A percentile compares a stretch with the other conserved stretches of the same genome.
Evolutionary conservation across 35 echinoderm and acorn worm species (phyloP).

Genomic region (Heliocidaris tuberculata): DNA sequence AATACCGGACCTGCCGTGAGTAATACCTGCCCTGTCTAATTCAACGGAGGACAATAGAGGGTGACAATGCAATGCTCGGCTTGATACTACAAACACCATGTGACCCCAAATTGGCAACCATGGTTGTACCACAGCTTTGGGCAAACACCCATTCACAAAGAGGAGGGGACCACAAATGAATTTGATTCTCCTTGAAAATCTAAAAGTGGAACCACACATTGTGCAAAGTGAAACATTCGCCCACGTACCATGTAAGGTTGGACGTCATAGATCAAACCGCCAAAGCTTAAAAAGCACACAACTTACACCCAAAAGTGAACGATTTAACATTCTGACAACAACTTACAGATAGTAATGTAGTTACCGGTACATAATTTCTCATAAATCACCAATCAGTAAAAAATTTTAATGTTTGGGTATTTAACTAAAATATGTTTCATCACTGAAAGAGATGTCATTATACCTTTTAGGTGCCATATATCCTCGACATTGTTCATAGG

Average conservation of each 20-base stretch:
- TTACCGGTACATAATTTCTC: no score
- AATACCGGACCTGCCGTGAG: not conserved
- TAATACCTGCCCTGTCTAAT: not conserved
- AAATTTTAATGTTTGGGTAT: no score
- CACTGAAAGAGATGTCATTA: no score
- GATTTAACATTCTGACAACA: no score
- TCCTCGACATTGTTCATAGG: no score
- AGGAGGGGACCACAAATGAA: not conserved
- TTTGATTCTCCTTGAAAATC: not conserved
- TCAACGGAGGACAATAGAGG: not conserved
- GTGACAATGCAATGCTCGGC: not conserved
- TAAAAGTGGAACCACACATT: not conserved
- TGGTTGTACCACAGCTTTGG: slow-evolving; percentile 8
- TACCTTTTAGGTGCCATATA: no score
- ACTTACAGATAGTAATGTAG: no score
- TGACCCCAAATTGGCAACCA: not conserved
- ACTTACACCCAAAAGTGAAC: not conserved
- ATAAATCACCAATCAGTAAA: no score
- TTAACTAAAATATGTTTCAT: no score
- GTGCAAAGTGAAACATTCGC: not conserved
- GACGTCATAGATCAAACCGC: not conserved
- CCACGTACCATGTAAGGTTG: not conserved
- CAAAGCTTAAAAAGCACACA: not conserved
- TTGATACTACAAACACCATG: slow-evolving; percentile 10
- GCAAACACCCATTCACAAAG: not conserved